phyloP scores from a whole-genome alignment of 2,113 vertebrate species.

The Prunella fulvescens region DNA sequence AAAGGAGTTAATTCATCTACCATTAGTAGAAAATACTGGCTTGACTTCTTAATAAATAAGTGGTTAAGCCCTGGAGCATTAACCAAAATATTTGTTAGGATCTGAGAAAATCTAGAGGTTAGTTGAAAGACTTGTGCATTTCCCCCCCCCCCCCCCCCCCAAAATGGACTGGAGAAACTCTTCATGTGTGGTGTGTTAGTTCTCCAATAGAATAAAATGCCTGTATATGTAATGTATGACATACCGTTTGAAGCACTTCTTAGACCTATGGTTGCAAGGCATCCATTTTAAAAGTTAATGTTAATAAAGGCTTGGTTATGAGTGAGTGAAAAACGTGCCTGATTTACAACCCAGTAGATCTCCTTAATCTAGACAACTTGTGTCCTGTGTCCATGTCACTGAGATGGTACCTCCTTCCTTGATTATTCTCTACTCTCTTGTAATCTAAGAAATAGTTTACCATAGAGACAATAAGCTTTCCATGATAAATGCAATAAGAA shows the following conservation, averaged over 20 bases:
- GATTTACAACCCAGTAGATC: neutral
- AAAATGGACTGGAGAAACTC: neutral
- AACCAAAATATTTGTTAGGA: constrained; percentile 17
- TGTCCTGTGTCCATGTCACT: neutral
- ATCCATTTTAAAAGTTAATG: neutral
- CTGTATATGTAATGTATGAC: no score
- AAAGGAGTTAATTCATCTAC: neutral
- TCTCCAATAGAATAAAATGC: neutral
- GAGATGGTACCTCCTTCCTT: neutral
- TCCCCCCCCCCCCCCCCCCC: neutral
- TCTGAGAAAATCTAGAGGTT: constrained; percentile 6
- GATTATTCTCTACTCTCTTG: neutral
- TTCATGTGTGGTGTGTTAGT: neutral
- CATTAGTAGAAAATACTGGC: neutral
- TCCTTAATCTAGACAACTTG: neutral
- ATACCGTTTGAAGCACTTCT: neutral
- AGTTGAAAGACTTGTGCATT: neutral
- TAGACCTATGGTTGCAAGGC: neutral
- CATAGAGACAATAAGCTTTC: neutral
- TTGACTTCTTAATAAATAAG: neutral
- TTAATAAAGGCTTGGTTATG: constrained; percentile 1
- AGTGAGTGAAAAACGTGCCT: neutral
- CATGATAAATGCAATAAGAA: neutral
- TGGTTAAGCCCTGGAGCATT: neutral
- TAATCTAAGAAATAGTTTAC: neutral